These are phyloP conservation scores for Heliconius hewitsoni DNA, from an alignment of 1,140 invertebrate genomes.

Conservation along the genomic window DNA sequence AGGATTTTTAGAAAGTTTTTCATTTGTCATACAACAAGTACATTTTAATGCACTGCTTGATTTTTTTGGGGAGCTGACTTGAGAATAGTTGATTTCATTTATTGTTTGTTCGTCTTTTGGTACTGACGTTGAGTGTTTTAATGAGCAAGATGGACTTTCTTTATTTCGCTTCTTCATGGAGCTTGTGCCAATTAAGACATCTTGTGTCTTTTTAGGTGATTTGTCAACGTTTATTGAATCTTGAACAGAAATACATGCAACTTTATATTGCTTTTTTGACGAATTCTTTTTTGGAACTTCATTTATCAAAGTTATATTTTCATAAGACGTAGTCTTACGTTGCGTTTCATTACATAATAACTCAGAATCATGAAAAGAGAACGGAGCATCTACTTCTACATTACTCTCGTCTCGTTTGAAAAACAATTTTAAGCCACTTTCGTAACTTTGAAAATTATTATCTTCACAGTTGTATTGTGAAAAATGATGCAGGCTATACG, in stretches of 20 bases:
- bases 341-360: background rate
- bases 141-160: background rate
- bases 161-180: background rate
- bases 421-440: conserved; percentile 31
- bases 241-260: background rate
- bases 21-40: background rate
- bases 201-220: background rate
- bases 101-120: conserved; percentile 28
- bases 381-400: conserved; percentile 37
- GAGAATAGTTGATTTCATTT: conserved; percentile 27
- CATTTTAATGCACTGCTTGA: background rate
- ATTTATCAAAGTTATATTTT: conserved; percentile 28
- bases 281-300: conserved; percentile 22
- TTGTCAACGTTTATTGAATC: background rate
- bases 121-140: background rate
- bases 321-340: background rate
- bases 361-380: conserved; percentile 27
- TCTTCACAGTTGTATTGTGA: background rate
- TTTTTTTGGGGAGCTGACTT: background rate
- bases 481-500: background rate
- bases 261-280: background rate
- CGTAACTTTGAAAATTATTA: background rate
- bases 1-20: background rate
- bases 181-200: background rate
- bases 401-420: conserved; percentile 36